A percentile compares a stretch with the other conserved stretches of the same genome.
These are phyloP conservation scores for Coluber constrictor DNA, from an alignment of 2,797 vertebrate genomes.

Conservation along the genomic window DNA sequence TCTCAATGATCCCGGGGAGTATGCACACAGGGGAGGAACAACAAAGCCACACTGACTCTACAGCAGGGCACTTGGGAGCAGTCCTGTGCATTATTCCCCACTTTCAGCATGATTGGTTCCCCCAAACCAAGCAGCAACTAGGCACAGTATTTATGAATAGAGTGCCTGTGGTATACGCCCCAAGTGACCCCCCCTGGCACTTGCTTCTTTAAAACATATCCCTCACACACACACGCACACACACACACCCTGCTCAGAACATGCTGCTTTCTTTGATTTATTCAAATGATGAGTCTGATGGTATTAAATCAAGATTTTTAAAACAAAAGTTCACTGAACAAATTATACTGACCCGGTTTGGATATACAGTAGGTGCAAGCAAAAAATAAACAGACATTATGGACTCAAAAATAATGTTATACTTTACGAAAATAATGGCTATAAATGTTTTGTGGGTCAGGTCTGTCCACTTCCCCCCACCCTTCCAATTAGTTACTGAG, in stretches of 20 bases:
- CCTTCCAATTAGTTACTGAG: not conserved
- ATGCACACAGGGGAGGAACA: not conserved
- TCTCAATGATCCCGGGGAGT: not conserved
- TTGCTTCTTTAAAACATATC: not conserved
- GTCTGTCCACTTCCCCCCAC: not conserved
- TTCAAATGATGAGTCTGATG: not conserved
- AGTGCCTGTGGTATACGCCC: not conserved
- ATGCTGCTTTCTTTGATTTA: not conserved
- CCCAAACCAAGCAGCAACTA: not conserved
- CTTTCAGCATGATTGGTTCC: not conserved
- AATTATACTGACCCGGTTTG: not conserved
- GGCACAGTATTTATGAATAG: not conserved
- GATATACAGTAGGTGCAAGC: not conserved
- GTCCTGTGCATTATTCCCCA: not conserved
- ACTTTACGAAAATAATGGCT: not conserved
- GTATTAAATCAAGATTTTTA: not conserved
- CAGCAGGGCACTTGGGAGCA: not conserved
- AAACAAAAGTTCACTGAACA: not conserved
- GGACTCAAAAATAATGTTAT: not conserved
- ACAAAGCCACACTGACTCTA: not conserved
- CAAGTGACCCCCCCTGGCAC: not conserved
- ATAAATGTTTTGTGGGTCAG: not conserved
- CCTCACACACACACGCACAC: too few relatives aligned
- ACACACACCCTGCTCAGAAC: not conserved
- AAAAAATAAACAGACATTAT: not conserved